Conservation (phyloP, 2,888 invertebrate genomes). For the Agriotes lineatus region DNA sequence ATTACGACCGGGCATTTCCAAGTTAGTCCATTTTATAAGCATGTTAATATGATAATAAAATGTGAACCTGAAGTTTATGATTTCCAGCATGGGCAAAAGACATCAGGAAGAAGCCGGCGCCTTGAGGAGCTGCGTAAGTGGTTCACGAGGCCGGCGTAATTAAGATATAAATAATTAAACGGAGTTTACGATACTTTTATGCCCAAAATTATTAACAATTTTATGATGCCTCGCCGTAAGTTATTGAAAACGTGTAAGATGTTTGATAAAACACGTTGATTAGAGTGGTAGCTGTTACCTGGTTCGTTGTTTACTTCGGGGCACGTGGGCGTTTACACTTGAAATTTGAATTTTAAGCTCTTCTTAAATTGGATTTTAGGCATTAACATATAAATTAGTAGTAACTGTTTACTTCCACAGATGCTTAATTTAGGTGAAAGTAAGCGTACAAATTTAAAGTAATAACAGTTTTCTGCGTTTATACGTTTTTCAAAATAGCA, state of each 20-base stretch:
- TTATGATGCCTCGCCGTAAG: not conserved
- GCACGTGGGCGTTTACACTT: no score
- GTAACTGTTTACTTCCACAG: no score
- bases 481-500: no score
- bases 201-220: not conserved
- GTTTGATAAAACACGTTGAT: not conserved
- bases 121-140: conserved; percentile 24
- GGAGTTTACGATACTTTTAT: conserved; percentile 31
- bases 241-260: not conserved
- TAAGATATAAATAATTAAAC: conserved; percentile 38
- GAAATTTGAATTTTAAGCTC: no score
- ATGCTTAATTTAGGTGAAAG: no score
- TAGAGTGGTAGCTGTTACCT: not conserved
- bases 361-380: no score
- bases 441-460: no score
- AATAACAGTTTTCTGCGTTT: no score
- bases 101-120: conserved; percentile 30
- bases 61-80: conserved; percentile 44
- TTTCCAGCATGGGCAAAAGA: conserved; percentile 20
- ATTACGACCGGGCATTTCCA: conserved; percentile 3
- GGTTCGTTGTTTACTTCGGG: no score
- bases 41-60: conserved; percentile 46
- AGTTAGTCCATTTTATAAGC: conserved; percentile 42
- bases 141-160: conserved; percentile 28
- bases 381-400: no score